Base-by-base conservation (phyloP, 2,113 vertebrate genomes). In the Cyanistes caeruleus region DNA sequence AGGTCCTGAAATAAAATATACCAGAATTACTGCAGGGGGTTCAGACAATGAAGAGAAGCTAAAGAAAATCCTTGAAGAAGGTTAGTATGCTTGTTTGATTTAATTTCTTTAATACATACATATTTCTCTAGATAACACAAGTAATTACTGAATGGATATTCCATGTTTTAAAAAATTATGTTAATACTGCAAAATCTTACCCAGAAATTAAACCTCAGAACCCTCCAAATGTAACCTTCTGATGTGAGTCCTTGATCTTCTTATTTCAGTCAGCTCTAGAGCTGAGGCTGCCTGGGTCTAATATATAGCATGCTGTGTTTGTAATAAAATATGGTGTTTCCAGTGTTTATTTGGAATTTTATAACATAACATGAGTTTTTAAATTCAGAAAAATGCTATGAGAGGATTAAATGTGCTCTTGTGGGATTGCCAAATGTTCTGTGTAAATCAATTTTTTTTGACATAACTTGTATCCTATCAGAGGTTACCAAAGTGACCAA, bases 401-500 rank as follows among this genome's bases (percentile, higher is more conserved):
- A 58, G 25, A 37, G 23, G 43, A 78, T 88, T 72, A 41, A 72
- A 76, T 49, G 22, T 39, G 15, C 5, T 90, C 15, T 85, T 87
- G 39, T 5, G 39, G 15, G 2, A 64, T 79, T 93, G 22, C 82
- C 49, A 91, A 78, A 85, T 95, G n/a, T 84, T 84, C 94, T 79
- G n/a, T 84, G 46, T 97, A 89, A 97, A 97, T 80, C 76, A 95
- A 51, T 92, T 92, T 86, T 39, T 97, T 79, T 94, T 98, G 93
- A 94, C 95, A 92, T 98, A 98, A 98, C 96, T 84, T 98, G 81
- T 98, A 96, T 98, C 97, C 96, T 97, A 85, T 98, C 97, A 99
- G 99, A 99, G 95, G 98, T 98, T 96, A 98, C 98, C 98, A 98
- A 98, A 97, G 97, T 98, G 93, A 98, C 98, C 97, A 98, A 97